Evolutionary conservation across 1,140 invertebrate genomes (phyloP).

Genomic region (Caenorhabditis inopinata): DNA sequence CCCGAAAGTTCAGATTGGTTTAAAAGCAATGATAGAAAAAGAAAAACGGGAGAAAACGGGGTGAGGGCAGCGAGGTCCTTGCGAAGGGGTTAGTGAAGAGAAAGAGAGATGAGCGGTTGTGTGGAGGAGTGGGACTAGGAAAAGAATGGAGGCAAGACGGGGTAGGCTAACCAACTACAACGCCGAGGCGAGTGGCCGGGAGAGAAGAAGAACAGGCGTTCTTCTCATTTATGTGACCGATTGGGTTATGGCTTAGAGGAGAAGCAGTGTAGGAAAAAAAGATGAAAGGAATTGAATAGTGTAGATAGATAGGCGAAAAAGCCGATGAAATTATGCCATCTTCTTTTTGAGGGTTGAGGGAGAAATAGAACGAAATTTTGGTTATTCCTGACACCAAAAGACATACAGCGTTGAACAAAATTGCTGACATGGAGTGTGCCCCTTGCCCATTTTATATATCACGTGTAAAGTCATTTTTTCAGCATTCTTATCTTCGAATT

Average conservation of each 20-base stretch:
- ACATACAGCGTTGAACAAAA: not conserved
- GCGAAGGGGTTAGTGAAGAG: slow-evolving; percentile 17
- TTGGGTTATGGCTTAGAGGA: slow-evolving; percentile 27
- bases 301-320: slow-evolving; percentile 5
- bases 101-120: slow-evolving; percentile 28
- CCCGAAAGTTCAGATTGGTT: not conserved
- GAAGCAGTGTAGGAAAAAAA: not conserved
- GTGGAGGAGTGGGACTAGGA: slow-evolving; percentile 24
- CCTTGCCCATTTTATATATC: too few relatives aligned
- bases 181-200: slow-evolving; percentile 3
- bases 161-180: slow-evolving; percentile 23
- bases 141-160: not conserved
- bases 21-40: not conserved
- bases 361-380: not conserved
- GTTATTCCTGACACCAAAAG: not conserved
- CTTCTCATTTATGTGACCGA: slow-evolving; percentile 34
- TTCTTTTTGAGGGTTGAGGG: not conserved
- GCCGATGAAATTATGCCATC: slow-evolving; percentile 21
- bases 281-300: slow-evolving; percentile 15
- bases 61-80: slow-evolving; percentile 2
- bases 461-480: too few relatives aligned
- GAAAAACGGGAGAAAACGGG: not conserved
- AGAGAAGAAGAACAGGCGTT: slow-evolving; percentile 29
- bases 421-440: not conserved
- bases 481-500: too few relatives aligned